Evolutionary conservation across 2,888 invertebrate species (phyloP).

Genomic region (Orthosia incerta): DNA sequence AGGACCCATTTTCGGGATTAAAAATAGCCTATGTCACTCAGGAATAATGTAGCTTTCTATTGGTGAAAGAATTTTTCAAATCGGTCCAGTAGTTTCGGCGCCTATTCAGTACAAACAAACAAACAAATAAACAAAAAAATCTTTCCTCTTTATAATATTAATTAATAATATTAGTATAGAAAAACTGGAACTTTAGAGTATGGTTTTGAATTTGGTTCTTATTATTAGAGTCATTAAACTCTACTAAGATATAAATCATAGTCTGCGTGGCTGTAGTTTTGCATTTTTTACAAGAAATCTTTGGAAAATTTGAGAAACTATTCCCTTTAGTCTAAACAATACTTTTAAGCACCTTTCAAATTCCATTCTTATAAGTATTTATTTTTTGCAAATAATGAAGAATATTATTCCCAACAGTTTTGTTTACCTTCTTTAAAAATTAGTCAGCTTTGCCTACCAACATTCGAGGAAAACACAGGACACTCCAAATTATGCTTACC

Average conservation of each 20-base stretch:
- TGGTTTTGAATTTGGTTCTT: background rate
- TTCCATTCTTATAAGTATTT: background rate
- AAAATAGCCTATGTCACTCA: too few relatives aligned
- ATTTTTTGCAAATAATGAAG: too few relatives aligned
- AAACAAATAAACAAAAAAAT: too few relatives aligned
- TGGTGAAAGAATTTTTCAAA: too few relatives aligned
- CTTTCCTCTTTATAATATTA: too few relatives aligned
- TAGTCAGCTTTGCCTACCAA: constrained; percentile 3
- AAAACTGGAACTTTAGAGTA: constrained; percentile 1
- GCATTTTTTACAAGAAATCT: background rate
- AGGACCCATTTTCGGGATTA: too few relatives aligned
- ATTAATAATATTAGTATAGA: too few relatives aligned
- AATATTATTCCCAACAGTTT: background rate
- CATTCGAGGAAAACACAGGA: background rate
- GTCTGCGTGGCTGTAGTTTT: background rate
- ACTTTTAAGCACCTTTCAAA: background rate
- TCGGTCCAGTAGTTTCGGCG: too few relatives aligned
- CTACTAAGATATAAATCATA: background rate
- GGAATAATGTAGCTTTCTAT: too few relatives aligned
- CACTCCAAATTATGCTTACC: constrained; percentile 40
- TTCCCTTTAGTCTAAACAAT: background rate
- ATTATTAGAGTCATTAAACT: constrained; percentile 18
- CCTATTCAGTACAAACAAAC: too few relatives aligned
- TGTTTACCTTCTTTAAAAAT: background rate
- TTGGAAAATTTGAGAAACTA: background rate